These are phyloP conservation scores for Amphipyra tragopoginis DNA, from an alignment of 2,888 invertebrate species.

Conservation along the genomic window DNA sequence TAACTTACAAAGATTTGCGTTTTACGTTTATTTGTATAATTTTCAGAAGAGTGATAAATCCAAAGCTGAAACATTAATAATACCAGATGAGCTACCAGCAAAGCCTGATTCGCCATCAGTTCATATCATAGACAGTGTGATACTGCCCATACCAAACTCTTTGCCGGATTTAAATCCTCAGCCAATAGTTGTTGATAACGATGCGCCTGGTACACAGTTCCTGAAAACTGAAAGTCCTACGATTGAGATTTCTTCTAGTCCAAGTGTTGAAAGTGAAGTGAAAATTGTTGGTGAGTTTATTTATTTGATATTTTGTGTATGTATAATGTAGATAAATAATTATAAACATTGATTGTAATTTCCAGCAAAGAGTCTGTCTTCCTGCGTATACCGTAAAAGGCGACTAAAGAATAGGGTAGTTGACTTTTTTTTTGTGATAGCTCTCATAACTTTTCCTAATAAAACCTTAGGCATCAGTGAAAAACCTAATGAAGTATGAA, in stretches of 20 bases:
- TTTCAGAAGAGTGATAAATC: conserved; percentile 38
- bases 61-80: conserved; percentile 23
- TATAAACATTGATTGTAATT: too few species aligned
- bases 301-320: too few species aligned
- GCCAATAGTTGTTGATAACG: conserved; percentile 30
- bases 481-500: too few species aligned
- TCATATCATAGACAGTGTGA: conserved; percentile 28
- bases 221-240: conserved; percentile 14
- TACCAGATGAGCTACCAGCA: conserved; percentile 10
- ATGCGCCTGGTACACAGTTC: neutral
- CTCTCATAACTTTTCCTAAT: too few species aligned
- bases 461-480: too few species aligned
- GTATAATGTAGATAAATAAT: too few species aligned
- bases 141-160: conserved; percentile 32
- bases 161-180: conserved; percentile 61
- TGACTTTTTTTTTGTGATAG: too few species aligned
- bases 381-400: too few species aligned
- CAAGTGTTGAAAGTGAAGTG: conserved; percentile 40
- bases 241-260: conserved; percentile 35
- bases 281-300: conserved; percentile 44
- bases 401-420: too few species aligned
- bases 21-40: too few species aligned
- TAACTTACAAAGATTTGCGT: too few species aligned
- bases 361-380: too few species aligned
- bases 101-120: conserved; percentile 14